phyloP scores from a whole-genome alignment of 2,888 invertebrate genomes.

The Drosophila melanocephala region DNA sequence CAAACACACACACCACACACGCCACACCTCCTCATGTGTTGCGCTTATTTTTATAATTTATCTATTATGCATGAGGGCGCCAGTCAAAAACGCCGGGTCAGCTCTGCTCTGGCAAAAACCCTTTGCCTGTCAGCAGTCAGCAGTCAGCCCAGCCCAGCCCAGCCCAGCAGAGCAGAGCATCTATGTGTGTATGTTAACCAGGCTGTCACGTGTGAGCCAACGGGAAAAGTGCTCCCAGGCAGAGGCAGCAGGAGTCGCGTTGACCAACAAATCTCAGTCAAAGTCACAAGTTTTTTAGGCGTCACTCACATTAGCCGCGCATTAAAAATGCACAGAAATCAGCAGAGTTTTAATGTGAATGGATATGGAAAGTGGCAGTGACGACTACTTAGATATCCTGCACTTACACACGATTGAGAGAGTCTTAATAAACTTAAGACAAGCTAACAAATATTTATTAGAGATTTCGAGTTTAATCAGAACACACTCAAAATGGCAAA shows the following conservation, averaged over 20 bases:
- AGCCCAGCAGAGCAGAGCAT: background rate
- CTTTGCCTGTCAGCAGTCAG: slow-evolving; percentile 65
- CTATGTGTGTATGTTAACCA: background rate
- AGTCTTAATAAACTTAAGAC: background rate
- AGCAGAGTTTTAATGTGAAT: slow-evolving; percentile 24
- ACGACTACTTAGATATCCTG: slow-evolving; percentile 24
- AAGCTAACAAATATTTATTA: background rate
- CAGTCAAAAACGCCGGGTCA: slow-evolving; percentile 37
- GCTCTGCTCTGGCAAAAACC: slow-evolving; percentile 44
- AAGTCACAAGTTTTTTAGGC: slow-evolving; percentile 69
- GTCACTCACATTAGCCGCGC: slow-evolving; percentile 82
- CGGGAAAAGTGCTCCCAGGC: slow-evolving; percentile 28
- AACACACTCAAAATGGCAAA: background rate
- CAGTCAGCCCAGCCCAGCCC: background rate
- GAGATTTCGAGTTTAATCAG: background rate
- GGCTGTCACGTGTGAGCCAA: slow-evolving; percentile 39
- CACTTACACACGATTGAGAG: background rate
- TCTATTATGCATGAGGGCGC: slow-evolving; percentile 82
- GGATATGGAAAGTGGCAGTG: accelerated
- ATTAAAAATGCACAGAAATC: slow-evolving; percentile 81
- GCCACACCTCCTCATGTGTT: slow-evolving; percentile 27
- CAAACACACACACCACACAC: slow-evolving; percentile 8
- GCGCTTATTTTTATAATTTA: slow-evolving; percentile 82
- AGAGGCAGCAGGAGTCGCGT: slow-evolving; percentile 27
- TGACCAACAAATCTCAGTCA: slow-evolving; percentile 76